phyloP scores from a whole-genome alignment of 2,113 vertebrate species.

The Tachuris rubrigastra region DNA sequence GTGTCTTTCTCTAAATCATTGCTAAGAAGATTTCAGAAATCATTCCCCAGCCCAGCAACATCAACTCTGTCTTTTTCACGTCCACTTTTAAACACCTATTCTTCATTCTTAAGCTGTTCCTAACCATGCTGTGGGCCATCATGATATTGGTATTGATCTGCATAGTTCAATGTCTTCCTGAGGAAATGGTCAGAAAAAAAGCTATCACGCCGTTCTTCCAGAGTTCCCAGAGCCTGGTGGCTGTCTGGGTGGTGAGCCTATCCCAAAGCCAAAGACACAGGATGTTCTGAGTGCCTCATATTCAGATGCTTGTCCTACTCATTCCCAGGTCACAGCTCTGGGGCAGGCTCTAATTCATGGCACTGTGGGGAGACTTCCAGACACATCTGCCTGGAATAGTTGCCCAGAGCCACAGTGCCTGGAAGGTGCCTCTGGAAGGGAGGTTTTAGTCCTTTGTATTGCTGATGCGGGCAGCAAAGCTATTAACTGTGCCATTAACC shows the following conservation, averaged over 20 bases:
- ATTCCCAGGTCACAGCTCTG: background rate
- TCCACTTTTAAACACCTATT: background rate
- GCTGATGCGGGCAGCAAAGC: background rate
- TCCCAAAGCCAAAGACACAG: background rate
- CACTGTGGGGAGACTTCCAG: background rate
- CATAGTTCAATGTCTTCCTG: background rate
- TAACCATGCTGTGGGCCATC: background rate
- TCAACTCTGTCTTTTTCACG: background rate
- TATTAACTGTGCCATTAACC: background rate
- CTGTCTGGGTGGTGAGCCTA: background rate
- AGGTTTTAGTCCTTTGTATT: background rate
- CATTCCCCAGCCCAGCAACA: background rate
- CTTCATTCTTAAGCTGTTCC: background rate
- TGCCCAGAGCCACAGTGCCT: background rate
- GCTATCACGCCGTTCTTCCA: background rate
- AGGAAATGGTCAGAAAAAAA: background rate
- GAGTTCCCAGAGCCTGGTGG: background rate
- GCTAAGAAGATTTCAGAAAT: background rate
- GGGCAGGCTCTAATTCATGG: background rate
- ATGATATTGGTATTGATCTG: background rate
- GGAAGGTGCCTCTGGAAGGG: background rate
- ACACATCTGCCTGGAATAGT: accelerated
- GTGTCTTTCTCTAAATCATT: background rate
- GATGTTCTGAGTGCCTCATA: background rate
- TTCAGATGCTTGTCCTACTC: background rate